phyloP scores from a whole-genome alignment of 2,888 invertebrate species.

The Exephanes ischioxanthus region DNA sequence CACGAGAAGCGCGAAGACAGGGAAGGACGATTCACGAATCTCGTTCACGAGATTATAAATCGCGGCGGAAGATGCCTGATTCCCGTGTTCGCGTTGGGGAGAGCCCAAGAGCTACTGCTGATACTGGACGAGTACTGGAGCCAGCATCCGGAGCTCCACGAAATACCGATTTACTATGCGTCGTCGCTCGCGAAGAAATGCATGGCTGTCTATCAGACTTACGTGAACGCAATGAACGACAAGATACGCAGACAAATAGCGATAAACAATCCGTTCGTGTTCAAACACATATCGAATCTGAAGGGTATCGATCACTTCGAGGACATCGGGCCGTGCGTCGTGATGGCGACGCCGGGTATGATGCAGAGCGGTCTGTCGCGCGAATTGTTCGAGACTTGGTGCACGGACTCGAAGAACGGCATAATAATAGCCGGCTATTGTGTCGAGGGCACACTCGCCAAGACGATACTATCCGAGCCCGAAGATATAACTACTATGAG shows the following conservation, averaged over 20 bases:
- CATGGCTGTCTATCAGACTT: constrained; percentile 99
- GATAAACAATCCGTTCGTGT: constrained; percentile 99
- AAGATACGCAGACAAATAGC: constrained; percentile 98
- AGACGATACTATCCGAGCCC: constrained; percentile 98
- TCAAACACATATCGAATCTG: constrained; percentile 97
- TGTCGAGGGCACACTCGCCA: constrained; percentile 95
- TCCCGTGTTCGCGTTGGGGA: constrained; percentile 98
- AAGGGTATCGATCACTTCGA: constrained; percentile 99
- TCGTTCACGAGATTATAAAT: constrained; percentile 98
- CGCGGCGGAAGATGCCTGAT: constrained; percentile 99
- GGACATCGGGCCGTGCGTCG: constrained; percentile 99
- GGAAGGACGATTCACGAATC: constrained; percentile 95
- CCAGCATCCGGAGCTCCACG: constrained; percentile 98
- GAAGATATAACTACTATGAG: constrained; percentile 98
- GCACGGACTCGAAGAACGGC: constrained; percentile 98
- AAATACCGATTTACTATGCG: constrained; percentile 99
- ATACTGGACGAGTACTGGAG: constrained; percentile 99
- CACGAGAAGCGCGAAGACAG: constrained; percentile 99
- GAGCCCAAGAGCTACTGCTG: constrained; percentile 97
- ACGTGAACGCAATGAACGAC: constrained; percentile 99
- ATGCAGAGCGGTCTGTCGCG: constrained; percentile 99
- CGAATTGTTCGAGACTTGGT: constrained; percentile 99
- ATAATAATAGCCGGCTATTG: constrained; percentile 99
- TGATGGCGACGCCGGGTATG: constrained; percentile 99
- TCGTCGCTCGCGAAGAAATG: constrained; percentile 99